Conservation (phyloP, 2,888 invertebrate species). For the Chloroclysta siterata region DNA sequence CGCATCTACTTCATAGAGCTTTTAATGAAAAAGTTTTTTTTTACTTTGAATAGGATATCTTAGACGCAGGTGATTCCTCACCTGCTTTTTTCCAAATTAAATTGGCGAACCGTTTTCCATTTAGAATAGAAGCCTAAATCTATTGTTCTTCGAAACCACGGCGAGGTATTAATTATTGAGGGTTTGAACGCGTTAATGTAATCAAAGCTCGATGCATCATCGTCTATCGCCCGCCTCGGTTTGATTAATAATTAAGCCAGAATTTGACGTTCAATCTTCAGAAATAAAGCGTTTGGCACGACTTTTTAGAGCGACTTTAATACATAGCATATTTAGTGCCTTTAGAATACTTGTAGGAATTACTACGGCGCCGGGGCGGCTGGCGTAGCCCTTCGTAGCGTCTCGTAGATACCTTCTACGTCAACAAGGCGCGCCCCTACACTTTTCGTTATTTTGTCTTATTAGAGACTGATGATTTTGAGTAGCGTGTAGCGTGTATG, state of each 20-base stretch:
- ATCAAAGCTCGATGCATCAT: slow-evolving; percentile 84
- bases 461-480: too few relatives aligned
- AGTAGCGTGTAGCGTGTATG: too few relatives aligned
- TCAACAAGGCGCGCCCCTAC: background rate
- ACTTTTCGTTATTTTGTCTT: background rate
- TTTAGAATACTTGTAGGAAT: background rate
- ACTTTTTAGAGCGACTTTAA: slow-evolving; percentile 11
- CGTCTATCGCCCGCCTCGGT: slow-evolving; percentile 80
- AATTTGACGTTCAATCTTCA: slow-evolving; percentile 33
- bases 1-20: too few relatives aligned
- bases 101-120: slow-evolving; percentile 55
- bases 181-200: slow-evolving; percentile 78
- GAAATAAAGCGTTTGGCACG: slow-evolving; percentile 18
- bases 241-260: slow-evolving; percentile 74
- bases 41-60: slow-evolving; percentile 12
- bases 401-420: slow-evolving; percentile 7
- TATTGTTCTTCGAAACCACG: slow-evolving; percentile 66
- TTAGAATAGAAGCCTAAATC: slow-evolving; percentile 55
- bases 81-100: slow-evolving; percentile 36
- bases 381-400: slow-evolving; percentile 25
- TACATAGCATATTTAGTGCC: background rate
- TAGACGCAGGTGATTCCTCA: slow-evolving; percentile 33
- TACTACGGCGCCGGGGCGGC: too few relatives aligned
- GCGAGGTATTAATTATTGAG: slow-evolving; percentile 80
- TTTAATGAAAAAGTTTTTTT: slow-evolving; percentile 2